Percentiles rank a stretch among this genome's conserved stretches.
These are phyloP conservation scores for Leptosomus discolor DNA, from an alignment of 2,113 vertebrate genomes.

Conservation along the genomic window DNA sequence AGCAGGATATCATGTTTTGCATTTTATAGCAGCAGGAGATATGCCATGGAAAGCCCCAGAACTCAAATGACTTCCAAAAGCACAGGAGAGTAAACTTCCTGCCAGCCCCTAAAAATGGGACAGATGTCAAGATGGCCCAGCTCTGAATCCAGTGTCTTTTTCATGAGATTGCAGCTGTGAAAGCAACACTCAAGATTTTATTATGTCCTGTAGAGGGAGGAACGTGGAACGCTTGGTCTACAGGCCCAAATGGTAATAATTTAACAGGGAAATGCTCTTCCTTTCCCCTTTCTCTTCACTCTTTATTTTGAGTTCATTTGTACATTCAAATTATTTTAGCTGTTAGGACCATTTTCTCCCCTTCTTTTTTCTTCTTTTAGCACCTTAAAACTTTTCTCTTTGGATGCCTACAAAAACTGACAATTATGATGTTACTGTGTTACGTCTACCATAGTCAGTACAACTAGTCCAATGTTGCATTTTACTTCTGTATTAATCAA, in stretches of 20 bases:
- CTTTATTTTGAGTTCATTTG: neutral
- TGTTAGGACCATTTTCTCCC: neutral
- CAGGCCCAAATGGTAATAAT: neutral
- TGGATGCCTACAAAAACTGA: neutral
- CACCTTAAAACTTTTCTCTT: neutral
- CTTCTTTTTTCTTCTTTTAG: neutral
- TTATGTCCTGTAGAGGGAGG: neutral
- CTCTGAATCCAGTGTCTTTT: neutral
- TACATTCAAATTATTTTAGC: neutral
- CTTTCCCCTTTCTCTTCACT: neutral
- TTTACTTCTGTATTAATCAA: neutral
- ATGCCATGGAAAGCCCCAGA: neutral
- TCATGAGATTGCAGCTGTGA: neutral
- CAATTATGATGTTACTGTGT: neutral
- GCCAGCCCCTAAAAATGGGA: neutral
- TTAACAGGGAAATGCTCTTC: neutral
- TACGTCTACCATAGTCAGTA: neutral
- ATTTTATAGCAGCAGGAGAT: slow-evolving; percentile 6
- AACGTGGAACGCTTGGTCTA: neutral
- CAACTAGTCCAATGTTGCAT: neutral
- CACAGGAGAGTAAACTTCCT: neutral
- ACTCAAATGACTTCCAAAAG: neutral
- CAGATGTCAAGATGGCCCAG: neutral
- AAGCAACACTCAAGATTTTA: neutral
- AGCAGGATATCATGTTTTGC: neutral